Conservation (phyloP, 2,113 vertebrate species). For the Gila orcuttii region DNA sequence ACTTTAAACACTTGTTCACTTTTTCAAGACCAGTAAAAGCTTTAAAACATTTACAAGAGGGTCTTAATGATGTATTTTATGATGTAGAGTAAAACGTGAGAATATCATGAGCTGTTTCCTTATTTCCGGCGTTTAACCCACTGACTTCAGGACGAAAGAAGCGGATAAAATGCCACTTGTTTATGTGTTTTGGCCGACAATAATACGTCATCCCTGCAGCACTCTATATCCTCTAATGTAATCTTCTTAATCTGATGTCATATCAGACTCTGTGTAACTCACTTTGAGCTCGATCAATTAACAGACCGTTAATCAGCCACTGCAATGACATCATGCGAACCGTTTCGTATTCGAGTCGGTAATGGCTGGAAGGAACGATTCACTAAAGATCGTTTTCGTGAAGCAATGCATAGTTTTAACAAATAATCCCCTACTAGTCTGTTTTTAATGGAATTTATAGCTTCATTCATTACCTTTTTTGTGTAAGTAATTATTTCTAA, state of each 20-base stretch:
- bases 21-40: not conserved
- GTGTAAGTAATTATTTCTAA: conserved; percentile 99
- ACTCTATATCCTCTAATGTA: not conserved
- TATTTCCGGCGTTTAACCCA: not conserved
- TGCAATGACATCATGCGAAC: conserved; percentile 74
- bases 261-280: conserved; percentile 54
- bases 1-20: not conserved
- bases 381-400: conserved; percentile 85
- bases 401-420: conserved; percentile 93
- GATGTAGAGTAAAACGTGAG: too few relatives aligned
- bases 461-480: conserved; percentile 96
- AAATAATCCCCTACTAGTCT: conserved; percentile 96
- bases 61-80: not conserved
- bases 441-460: conserved; percentile 97
- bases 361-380: conserved; percentile 85
- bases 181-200: not conserved
- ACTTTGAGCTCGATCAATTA: conserved; percentile 79
- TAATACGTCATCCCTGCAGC: not conserved
- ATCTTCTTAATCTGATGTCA: conserved; percentile 8
- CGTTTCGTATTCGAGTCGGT: conserved; percentile 77
- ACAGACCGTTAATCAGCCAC: conserved; percentile 85
- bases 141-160: not conserved
- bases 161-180: not conserved
- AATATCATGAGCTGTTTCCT: not conserved
- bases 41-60: not conserved